phyloP scores from a whole-genome alignment of 2,888 invertebrate species.

The Drosophila infuscata region DNA sequence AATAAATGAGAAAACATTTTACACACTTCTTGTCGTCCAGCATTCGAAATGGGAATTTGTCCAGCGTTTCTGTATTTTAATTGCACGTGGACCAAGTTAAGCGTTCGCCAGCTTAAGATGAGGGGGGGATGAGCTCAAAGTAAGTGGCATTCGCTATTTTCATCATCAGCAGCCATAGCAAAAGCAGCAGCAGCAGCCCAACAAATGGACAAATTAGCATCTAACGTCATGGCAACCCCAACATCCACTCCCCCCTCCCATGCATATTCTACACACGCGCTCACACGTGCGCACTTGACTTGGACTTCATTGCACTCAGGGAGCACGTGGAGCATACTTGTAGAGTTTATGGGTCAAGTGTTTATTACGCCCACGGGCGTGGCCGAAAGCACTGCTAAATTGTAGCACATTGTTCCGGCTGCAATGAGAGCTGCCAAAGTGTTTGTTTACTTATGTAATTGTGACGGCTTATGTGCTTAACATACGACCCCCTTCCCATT shows the following conservation, averaged over 20 bases:
- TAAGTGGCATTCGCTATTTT: conserved; percentile 52
- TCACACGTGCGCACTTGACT: conserved; percentile 75
- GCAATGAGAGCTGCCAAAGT: conserved; percentile 51
- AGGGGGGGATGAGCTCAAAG: conserved; percentile 52
- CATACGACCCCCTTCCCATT: not conserved
- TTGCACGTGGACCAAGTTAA: conserved; percentile 45
- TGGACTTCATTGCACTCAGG: conserved; percentile 78
- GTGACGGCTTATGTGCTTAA: conserved; percentile 64
- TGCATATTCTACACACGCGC: conserved; percentile 27
- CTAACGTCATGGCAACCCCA: conserved; percentile 31
- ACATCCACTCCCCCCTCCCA: not conserved
- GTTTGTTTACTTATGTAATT: conserved; percentile 80
- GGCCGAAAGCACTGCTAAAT: conserved; percentile 63
- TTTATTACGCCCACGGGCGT: conserved; percentile 77
- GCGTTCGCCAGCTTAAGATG: conserved; percentile 41
- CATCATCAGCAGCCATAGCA: conserved; percentile 22
- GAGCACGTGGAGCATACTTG: conserved; percentile 69
- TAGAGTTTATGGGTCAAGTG: conserved; percentile 79
- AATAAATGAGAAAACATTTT: conserved; percentile 79
- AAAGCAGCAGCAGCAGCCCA: conserved; percentile 33
- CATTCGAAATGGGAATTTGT: conserved; percentile 34
- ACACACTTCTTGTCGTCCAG: conserved; percentile 42
- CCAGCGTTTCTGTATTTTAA: conserved; percentile 52
- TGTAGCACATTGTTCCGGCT: conserved; percentile 74
- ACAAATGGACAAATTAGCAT: conserved; percentile 79